Evolutionary conservation across 2,113 vertebrate genomes (phyloP).

Genomic region (Smithornis capensis): DNA sequence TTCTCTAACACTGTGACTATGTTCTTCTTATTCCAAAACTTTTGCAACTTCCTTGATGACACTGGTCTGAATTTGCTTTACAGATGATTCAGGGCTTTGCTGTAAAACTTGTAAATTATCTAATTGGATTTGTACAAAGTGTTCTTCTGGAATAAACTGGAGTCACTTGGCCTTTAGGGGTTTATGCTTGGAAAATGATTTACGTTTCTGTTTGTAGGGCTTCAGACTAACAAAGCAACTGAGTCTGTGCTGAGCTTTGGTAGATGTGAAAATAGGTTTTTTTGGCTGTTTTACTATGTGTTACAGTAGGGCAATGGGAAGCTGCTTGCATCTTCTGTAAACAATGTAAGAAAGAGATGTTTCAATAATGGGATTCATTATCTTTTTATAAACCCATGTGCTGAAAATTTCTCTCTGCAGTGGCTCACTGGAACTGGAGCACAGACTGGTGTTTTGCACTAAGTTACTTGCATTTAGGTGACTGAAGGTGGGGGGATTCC

Average conservation of each 20-base stretch:
- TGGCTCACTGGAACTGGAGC: neutral
- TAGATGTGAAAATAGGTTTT: neutral
- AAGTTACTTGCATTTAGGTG: neutral
- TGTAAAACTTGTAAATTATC: neutral
- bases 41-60: neutral
- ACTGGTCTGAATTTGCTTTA: neutral
- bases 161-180: neutral
- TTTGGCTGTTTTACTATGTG: neutral
- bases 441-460: neutral
- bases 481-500: neutral
- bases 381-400: neutral
- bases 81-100: slow-evolving; percentile 5
- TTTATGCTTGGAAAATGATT: neutral
- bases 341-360: neutral
- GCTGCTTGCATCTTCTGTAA: neutral
- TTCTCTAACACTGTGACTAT: neutral
- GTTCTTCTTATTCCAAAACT: neutral
- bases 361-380: neutral
- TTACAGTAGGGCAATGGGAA: neutral
- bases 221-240: neutral
- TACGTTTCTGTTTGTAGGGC: neutral
- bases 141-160: slow-evolving; percentile 18
- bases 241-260: neutral
- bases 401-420: neutral
- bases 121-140: slow-evolving; percentile 2